Evolutionary conservation across 2,113 vertebrate species (phyloP), one percentile per base, ranked within the genome.

Genomic region (Mesoclemmys tuberculata): DNA sequence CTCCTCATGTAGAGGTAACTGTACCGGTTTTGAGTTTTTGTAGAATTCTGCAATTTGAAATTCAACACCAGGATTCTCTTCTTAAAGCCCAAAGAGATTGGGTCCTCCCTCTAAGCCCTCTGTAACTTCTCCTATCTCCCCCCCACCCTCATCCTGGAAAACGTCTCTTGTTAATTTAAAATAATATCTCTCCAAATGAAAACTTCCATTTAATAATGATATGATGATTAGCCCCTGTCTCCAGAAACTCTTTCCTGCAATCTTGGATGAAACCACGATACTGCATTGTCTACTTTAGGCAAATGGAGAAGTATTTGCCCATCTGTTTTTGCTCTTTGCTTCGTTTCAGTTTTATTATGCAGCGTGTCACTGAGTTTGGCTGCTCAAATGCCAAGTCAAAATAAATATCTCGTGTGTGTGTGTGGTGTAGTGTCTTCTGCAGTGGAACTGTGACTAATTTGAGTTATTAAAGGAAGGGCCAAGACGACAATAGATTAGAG

Each of bases 321-420:
- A 93, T 94, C 91, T 96, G 91, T 91, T 95, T 94, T 93, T 97
- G 77, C 80, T 96, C 95, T 96, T 92, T 90, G 27, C 77, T 94
- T 90, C 4, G 10, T 95, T 96, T 94, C 94, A 93, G 35, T 77
- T 78, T 86, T 6, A 0, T 94, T 96, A 71, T 16, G 48, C 90
- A 93, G 91, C 94, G 79, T 86, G n/a, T 92, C 51, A 27, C 54
- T 78, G 84, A 14, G 2, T 54, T 93, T 79, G 68, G 88, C 93
- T 91, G 68, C 86, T 96, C 90, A 52, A 85, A 8, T 92, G 93
- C 86, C 88, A 85, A 92, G 87, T 41, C 41, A 38, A 90, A 89
- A 96, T 94, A 88, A 92, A 93, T 79, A 49, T 91, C 51, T 95
- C 94, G 93, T 95, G 94, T 89, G 56, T 48, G 48, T 92, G n/a